Evolutionary conservation across 2,113 vertebrate species (phyloP).

Genomic region (Oreotrochilus melanogaster): DNA sequence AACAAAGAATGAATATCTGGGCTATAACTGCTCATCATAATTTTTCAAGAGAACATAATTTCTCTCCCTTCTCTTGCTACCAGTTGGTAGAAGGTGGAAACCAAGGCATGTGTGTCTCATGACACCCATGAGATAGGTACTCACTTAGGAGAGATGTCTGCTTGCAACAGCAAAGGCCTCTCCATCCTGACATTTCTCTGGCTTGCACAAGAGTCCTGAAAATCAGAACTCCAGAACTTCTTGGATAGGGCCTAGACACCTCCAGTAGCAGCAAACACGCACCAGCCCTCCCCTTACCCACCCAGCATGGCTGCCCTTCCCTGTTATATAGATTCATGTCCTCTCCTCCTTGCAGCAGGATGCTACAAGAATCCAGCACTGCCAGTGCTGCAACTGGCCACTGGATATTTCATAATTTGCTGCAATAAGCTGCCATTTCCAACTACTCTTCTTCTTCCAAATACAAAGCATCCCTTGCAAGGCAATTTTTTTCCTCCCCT

Average conservation of each 20-base stretch:
- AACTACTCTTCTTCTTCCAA: background rate
- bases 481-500: background rate
- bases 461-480: background rate
- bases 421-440: background rate
- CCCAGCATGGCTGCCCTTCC: rapidly evolving
- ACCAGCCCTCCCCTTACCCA: background rate
- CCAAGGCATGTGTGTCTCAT: background rate
- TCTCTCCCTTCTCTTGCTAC: background rate
- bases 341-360: background rate
- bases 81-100: background rate
- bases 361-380: background rate
- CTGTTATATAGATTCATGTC: background rate
- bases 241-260: background rate
- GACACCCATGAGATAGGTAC: background rate
- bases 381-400: background rate
- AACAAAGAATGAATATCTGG: background rate
- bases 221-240: background rate
- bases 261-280: background rate
- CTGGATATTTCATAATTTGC: background rate
- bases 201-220: background rate
- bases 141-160: background rate
- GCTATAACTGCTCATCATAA: background rate
- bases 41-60: background rate
- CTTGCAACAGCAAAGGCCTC: background rate
- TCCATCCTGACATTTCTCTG: background rate